Percentiles rank a stretch among this genome's conserved stretches.
phyloP scores from a whole-genome alignment of 1,140 invertebrate species.

The Melitaea cinxia region DNA sequence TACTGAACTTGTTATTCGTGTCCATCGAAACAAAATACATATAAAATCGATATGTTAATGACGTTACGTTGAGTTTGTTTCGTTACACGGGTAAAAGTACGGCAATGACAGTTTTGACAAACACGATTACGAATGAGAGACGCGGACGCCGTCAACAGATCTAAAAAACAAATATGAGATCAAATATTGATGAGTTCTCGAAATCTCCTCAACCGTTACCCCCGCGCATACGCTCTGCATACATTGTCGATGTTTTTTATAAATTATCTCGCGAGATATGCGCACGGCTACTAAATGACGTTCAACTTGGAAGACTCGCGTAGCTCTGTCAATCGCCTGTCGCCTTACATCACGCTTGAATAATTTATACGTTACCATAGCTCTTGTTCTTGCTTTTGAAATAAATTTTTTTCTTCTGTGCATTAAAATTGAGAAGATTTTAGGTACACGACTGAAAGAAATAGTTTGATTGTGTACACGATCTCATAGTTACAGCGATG shows the following conservation, averaged over 20 bases:
- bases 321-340: constrained; percentile 13
- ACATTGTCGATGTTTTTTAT: constrained; percentile 47
- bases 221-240: constrained; percentile 50
- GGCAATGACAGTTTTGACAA: constrained; percentile 41
- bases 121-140: constrained; percentile 46
- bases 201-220: constrained; percentile 49
- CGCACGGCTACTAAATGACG: constrained; percentile 7
- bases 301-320: neutral
- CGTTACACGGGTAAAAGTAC: neutral
- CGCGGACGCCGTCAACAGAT: constrained; percentile 38
- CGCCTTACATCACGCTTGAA: constrained; percentile 32
- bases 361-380: constrained; percentile 24
- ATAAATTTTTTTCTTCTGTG: too few relatives aligned
- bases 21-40: too few relatives aligned
- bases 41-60: neutral
- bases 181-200: constrained; percentile 67
- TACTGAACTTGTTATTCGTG: too few relatives aligned
- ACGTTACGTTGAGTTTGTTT: neutral
- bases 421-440: too few relatives aligned
- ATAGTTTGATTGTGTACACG: too few relatives aligned
- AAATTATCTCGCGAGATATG: constrained; percentile 29
- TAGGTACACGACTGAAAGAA: too few relatives aligned
- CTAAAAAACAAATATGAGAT: constrained; percentile 56
- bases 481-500: too few relatives aligned
- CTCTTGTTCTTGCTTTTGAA: neutral